Evolutionary conservation across 2,113 vertebrate species (phyloP).

Genomic region (human (Homo sapiens)): GRCh38 chrX:130700501-130701000

Average conservation of each 20-base stretch:
- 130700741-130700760: background rate
- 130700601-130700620: constrained; percentile 20
- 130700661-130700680: background rate
- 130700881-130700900: background rate
- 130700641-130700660: background rate
- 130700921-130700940: background rate
- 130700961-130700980: background rate
- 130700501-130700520: background rate
- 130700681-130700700: background rate
- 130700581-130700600: constrained; percentile 7
- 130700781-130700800: constrained; percentile 7
- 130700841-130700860: background rate
- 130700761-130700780: background rate
- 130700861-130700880: background rate
- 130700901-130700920: constrained; percentile 21
- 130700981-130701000: constrained; percentile 8
- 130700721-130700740: constrained; percentile 15
- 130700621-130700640: background rate
- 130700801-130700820: background rate
- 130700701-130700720: background rate
- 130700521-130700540: background rate
- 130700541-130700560: background rate
- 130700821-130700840: constrained; percentile 19
- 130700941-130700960: background rate
- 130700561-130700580: background rate